Base-by-base conservation (phyloP, 2,888 invertebrate genomes). In the Lamellibrachia satsuma region DNA sequence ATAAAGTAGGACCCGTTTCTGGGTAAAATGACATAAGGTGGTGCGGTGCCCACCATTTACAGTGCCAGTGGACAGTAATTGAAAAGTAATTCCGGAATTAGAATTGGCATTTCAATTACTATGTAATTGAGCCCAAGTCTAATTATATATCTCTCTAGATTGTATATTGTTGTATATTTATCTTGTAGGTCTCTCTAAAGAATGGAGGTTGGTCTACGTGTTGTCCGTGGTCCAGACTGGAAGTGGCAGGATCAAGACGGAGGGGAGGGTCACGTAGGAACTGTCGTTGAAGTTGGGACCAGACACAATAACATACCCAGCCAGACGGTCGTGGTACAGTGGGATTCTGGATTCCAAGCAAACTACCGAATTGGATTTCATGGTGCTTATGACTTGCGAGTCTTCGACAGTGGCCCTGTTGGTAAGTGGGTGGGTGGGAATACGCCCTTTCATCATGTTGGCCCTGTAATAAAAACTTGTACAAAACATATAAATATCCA, bases 251-350 rank as follows among this genome's bases (percentile, higher is more conserved):
- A 96, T 93, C 96, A 96, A 93, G 96, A 96, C 93, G 95, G 95
- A 60, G 96, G 96, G 6, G 96, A 96, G 93, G 96, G 96, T n/a
- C 96, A 96, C 93, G 95, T 96, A 3, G 96, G 93, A 75, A 75
- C 75, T 2, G 75, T 75, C 75, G 22, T 22, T 22, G 75, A 15
- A 75, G 22, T 75, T 75, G 93, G 96, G 1, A 95, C 97, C n/a
- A 97, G 97, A 90, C 97, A 97, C 95, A 97, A 97, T 7, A 97
- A 97, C 1, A 97, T 97, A 3, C 98, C 98, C 0, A 98, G 98
- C 95, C 98, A 98, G 96, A 98, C 98, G 1, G 98, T 98, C 1
- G 98, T 98, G 52, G 98, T 98, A 4, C 98, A 98, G 95, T 98
- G 98, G 98, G 98, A 97, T 94, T 96, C 96, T 3, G 97, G 96